A percentile compares a stretch with the other conserved stretches of the same genome.
phyloP scores from a whole-genome alignment of 2,888 invertebrate genomes.

The Caenorhabditis sp. region DNA sequence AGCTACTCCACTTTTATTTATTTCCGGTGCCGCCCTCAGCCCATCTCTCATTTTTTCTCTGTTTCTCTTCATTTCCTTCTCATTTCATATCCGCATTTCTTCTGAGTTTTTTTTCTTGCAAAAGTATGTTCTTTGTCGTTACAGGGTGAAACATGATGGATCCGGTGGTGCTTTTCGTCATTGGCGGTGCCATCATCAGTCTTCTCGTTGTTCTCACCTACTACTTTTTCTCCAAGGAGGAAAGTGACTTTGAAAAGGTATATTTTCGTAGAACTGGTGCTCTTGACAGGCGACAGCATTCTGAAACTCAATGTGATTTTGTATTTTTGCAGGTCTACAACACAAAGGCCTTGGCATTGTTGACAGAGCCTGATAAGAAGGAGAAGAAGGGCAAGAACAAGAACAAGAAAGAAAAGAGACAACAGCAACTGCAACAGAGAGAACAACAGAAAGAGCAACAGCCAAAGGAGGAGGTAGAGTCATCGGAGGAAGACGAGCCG shows the following conservation, averaged over 20 bases:
- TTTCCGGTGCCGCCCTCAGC: background rate
- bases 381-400: constrained; percentile 41
- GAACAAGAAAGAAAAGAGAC: background rate
- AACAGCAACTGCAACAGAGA: background rate
- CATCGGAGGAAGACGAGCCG: background rate
- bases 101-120: background rate
- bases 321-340: constrained; percentile 35
- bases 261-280: too few relatives aligned
- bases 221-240: constrained; percentile 24
- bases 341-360: constrained; percentile 5
- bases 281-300: too few relatives aligned
- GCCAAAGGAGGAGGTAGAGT: background rate
- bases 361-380: constrained; percentile 30
- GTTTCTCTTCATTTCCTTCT: background rate
- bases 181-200: background rate
- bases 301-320: too few relatives aligned
- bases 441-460: background rate
- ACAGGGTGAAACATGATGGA: constrained; percentile 9
- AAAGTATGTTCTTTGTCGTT: background rate
- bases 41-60: constrained; percentile 3
- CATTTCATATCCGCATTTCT: background rate
- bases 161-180: constrained; percentile 4
- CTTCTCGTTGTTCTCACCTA: constrained; percentile 9
- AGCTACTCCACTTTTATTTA: background rate
- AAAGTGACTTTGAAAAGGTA: constrained; percentile 42